Evolutionary conservation across 2,113 vertebrate genomes (phyloP).

Genomic region (Pygathrix nemaeus): DNA sequence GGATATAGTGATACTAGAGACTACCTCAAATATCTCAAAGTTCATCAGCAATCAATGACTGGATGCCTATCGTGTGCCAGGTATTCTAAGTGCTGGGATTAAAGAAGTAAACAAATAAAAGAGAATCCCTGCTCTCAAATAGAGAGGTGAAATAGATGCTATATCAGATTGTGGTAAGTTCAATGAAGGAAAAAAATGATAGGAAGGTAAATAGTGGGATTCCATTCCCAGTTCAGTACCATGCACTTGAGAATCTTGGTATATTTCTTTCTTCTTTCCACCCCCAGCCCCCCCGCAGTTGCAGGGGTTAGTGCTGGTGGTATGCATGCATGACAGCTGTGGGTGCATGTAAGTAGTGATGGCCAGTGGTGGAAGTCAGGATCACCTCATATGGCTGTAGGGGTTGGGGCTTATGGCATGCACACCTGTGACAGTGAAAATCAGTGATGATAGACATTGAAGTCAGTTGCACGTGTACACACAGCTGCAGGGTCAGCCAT

Average conservation of each 20-base stretch:
- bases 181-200: slow-evolving; percentile 10
- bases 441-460: neutral
- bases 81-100: neutral
- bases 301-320: neutral
- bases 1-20: neutral
- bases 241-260: neutral
- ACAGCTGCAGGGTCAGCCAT: neutral
- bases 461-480: neutral
- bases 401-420: neutral
- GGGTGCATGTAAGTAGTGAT: neutral
- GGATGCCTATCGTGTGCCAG: neutral
- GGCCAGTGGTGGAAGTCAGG: neutral
- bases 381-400: neutral
- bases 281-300: neutral
- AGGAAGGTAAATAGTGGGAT: neutral
- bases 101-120: neutral
- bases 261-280: neutral
- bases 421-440: neutral
- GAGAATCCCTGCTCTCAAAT: neutral
- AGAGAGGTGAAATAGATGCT: neutral
- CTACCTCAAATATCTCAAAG: neutral
- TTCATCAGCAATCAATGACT: neutral
- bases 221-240: neutral
- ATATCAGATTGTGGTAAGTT: neutral
- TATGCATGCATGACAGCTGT: neutral